A percentile compares a stretch with the other conserved stretches of the same genome.
These are phyloP conservation scores for Hemiscyllium ocellatum DNA, from an alignment of 2,113 vertebrate genomes.

Conservation along the genomic window DNA sequence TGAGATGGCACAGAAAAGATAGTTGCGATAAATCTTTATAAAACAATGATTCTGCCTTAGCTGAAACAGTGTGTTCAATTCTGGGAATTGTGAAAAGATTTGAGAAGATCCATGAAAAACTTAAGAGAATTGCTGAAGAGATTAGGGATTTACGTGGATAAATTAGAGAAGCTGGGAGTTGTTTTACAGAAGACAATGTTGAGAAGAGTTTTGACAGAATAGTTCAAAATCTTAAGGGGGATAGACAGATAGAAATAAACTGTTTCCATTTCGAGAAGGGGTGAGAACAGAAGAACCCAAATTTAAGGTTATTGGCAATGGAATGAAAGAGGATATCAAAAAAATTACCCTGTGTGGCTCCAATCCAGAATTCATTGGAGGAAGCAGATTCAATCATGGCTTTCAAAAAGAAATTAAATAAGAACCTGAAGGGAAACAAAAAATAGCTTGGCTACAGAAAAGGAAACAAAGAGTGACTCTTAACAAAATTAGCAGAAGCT, in stretches of 20 bases:
- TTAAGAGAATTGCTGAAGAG: not conserved
- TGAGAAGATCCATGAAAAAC: not conserved
- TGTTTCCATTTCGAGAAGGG: not conserved
- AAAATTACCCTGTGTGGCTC: not conserved
- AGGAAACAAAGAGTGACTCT: not conserved
- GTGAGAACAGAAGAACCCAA: not conserved
- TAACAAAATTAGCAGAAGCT: not conserved
- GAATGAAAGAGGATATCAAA: too few relatives aligned
- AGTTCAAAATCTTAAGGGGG: not conserved
- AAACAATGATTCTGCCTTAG: not conserved
- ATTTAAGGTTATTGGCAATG: not conserved
- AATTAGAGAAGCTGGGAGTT: not conserved
- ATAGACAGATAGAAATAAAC: not conserved
- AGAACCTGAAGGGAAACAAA: not conserved
- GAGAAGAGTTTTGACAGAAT: not conserved
- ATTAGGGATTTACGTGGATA: not conserved
- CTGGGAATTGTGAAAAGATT: not conserved
- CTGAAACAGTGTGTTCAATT: not conserved
- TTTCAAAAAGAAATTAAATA: not conserved
- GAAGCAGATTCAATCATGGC: not conserved
- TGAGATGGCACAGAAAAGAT: too few relatives aligned
- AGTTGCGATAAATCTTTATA: too few relatives aligned
- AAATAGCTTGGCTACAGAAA: not conserved
- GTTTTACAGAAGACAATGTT: too few relatives aligned
- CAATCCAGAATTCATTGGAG: not conserved